Evolutionary conservation across 2,113 vertebrate genomes (phyloP).

Genomic region (Petaurus breviceps): DNA sequence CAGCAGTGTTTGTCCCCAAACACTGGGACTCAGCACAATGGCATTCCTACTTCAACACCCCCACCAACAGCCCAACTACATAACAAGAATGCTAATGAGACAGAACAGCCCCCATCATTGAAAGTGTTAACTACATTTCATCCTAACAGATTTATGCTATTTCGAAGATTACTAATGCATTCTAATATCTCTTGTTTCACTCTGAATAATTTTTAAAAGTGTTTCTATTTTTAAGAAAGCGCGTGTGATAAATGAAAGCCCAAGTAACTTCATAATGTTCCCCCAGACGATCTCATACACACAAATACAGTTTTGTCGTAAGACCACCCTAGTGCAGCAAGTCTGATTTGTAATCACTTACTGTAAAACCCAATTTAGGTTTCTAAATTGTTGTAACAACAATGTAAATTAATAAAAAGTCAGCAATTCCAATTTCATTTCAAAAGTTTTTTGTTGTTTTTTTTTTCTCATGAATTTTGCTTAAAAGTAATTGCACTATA

Average conservation of each 20-base stretch:
- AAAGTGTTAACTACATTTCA: constrained; percentile 84
- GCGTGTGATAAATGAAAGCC: constrained; percentile 61
- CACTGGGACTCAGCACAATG: constrained; percentile 89
- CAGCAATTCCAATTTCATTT: constrained; percentile 39
- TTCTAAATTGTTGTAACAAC: constrained; percentile 49
- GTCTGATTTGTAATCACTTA: constrained; percentile 54
- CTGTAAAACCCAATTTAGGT: constrained; percentile 52
- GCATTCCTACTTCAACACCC: constrained; percentile 88
- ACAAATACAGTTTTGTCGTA: constrained; percentile 39
- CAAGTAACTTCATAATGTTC: constrained; percentile 55
- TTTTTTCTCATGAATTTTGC: constrained; percentile 6
- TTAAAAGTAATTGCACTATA: constrained; percentile 49
- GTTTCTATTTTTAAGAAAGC: constrained; percentile 63
- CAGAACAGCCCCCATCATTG: constrained; percentile 75
- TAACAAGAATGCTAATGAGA: constrained; percentile 88
- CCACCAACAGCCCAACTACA: constrained; percentile 85
- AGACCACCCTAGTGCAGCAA: constrained; percentile 60
- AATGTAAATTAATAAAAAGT: constrained; percentile 32
- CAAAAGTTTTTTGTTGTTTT: constrained; percentile 15
- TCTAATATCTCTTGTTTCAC: constrained; percentile 75
- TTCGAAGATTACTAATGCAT: constrained; percentile 69
- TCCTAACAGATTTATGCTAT: constrained; percentile 55
- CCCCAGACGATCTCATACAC: constrained; percentile 56
- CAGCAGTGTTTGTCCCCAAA: constrained; percentile 94
- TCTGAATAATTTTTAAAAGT: constrained; percentile 68